Conservation (phyloP, 2,797 vertebrate species). For the Pipistrellus pipistrellus region DNA sequence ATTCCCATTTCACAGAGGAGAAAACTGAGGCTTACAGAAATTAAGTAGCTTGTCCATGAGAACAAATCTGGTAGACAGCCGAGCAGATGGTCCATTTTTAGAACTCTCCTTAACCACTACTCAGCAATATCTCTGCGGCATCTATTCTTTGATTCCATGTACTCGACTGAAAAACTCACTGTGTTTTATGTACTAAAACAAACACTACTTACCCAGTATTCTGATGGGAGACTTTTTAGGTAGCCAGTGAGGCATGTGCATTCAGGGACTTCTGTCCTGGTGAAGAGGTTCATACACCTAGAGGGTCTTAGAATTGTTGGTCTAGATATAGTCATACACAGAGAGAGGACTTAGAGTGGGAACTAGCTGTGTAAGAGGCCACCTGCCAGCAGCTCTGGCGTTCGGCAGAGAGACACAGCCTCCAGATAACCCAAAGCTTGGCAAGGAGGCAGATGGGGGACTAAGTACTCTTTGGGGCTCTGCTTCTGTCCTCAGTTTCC, state of each 20-base stretch:
- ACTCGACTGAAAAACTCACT: not conserved
- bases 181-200: not conserved
- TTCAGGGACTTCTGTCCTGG: not conserved
- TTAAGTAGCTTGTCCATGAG: not conserved
- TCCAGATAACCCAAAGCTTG: not conserved
- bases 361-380: not conserved
- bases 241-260: not conserved
- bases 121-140: not conserved
- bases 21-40: conserved; percentile 29
- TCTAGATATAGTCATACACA: not conserved
- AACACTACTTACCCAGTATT: not conserved
- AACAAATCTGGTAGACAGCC: not conserved
- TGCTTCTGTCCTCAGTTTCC: not conserved
- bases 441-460: not conserved
- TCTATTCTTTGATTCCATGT: not conserved
- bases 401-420: not conserved
- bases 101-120: not conserved
- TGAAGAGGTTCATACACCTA: not conserved
- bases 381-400: not conserved
- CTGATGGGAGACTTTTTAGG: not conserved
- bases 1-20: conserved; percentile 12
- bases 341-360: not conserved
- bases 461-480: not conserved
- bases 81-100: not conserved
- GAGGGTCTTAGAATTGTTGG: not conserved